Base-by-base conservation (phyloP, 2,797 vertebrate genomes). In the Anableps anableps region DNA sequence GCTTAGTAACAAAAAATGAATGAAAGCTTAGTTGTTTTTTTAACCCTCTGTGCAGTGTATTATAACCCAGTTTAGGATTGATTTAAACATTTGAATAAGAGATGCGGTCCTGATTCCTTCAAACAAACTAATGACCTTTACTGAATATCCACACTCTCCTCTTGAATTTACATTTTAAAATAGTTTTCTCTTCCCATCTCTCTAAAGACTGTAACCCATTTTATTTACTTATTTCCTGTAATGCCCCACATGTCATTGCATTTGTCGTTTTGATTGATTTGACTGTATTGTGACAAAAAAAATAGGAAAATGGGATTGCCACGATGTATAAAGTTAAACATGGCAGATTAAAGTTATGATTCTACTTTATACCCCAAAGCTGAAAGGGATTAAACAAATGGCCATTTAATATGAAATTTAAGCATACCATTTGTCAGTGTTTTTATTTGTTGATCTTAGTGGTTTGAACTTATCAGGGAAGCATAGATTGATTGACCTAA, bases 181-280 rank as follows among this genome's bases (percentile, higher is more conserved):
- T 60, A 31, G 14, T 9, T 17, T 34, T 64, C 58, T 70, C 23
- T 72, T 72, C n/a, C 76, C 29, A 29, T 70, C 14, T 47, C 47
- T n/a, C 68, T 29, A 43, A 72, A 29, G 17, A 45, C 29, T 45
- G 51, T 72, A 31, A 55, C n/a, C 55, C 21, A 31, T 31, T 71
- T 55, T 3, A 64, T 64, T 21, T 36, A 36, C 21, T 71, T 41
- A 41, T 6, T 76, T 23, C 21, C 29, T 51, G 6, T 66, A 38
- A 26, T 64, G 13, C 7, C 31, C 60, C 4, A 41, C 11, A 41
- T 70, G 38, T 4, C 38, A 14, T 43, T 43, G 23, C 6, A n/a
- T 43, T n/a, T 71, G 26, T 47, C 26, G 8, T n/a, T 34, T 83
- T 75, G 41, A 45, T 5, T 71, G 21, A 66, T 75, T 76, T 31